These are phyloP conservation scores for Cephalophus harveyi DNA, from an alignment of 2,113 vertebrate species.

Conservation along the genomic window DNA sequence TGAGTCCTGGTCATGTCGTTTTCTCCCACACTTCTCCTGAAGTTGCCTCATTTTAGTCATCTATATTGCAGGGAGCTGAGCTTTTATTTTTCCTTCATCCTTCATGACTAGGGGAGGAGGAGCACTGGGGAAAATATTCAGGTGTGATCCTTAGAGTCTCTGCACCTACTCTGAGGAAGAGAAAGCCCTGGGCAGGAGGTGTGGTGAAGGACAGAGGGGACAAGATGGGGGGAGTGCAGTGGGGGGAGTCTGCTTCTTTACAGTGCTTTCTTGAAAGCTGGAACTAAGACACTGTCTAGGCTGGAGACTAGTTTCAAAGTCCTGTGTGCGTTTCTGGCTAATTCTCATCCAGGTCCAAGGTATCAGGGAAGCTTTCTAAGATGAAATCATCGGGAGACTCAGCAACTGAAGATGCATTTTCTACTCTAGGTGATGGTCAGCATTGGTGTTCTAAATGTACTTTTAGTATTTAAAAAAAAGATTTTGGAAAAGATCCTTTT, in stretches of 20 bases:
- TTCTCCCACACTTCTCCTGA: background rate
- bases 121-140: background rate
- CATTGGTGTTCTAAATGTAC: background rate
- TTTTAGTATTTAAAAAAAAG: background rate
- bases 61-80: background rate
- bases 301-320: background rate
- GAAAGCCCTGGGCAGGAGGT: too few species aligned
- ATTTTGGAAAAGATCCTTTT: background rate
- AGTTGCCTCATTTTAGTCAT: background rate
- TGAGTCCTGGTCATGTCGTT: background rate
- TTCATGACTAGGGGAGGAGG: background rate
- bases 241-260: fast-evolving
- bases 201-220: too few species aligned
- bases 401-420: background rate
- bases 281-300: background rate
- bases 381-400: background rate
- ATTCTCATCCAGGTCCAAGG: background rate
- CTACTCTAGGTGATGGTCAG: background rate
- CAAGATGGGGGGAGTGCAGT: fast-evolving
- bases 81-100: background rate
- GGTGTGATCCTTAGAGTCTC: background rate
- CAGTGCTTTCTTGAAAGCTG: background rate
- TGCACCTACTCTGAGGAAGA: background rate
- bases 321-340: background rate
- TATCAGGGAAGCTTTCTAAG: background rate